Evolutionary conservation across 2,888 invertebrate genomes (phyloP).

Genomic region (Parnassius orleans): DNA sequence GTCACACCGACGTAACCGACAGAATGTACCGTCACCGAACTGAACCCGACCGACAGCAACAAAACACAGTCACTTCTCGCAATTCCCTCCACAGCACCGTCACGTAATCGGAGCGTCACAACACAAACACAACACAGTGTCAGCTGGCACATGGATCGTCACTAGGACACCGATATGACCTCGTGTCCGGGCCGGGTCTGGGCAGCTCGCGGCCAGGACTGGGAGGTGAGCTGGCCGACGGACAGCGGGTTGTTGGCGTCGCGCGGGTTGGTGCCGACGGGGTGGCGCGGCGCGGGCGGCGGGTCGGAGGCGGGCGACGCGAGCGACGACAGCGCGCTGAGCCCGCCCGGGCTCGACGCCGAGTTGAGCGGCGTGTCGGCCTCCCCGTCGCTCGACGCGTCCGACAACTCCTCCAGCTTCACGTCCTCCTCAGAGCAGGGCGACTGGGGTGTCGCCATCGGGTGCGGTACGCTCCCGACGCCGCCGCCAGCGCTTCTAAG

Average conservation of each 20-base stretch:
- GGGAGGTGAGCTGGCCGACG: slow-evolving; percentile 93
- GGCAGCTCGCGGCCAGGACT: slow-evolving; percentile 73
- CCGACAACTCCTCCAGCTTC: slow-evolving; percentile 84
- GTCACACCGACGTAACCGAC: neutral
- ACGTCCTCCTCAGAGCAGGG: slow-evolving; percentile 89
- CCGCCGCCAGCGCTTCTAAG: slow-evolving; percentile 90
- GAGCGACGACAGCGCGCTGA: slow-evolving; percentile 78
- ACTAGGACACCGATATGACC: slow-evolving; percentile 78
- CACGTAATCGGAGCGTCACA: neutral
- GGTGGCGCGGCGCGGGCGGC: slow-evolving; percentile 83
- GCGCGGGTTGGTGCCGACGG: slow-evolving; percentile 94
- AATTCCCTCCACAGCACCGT: neutral
- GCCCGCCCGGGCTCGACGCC: slow-evolving; percentile 74
- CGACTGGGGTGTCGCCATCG: slow-evolving; percentile 89
- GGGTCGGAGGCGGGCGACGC: slow-evolving; percentile 90
- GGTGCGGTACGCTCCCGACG: slow-evolving; percentile 86
- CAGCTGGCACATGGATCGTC: slow-evolving; percentile 41
- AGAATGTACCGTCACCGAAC: slow-evolving; percentile 15
- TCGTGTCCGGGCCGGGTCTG: slow-evolving; percentile 64
- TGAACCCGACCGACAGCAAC: neutral
- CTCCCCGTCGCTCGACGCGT: slow-evolving; percentile 80
- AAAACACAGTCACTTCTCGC: slow-evolving; percentile 5
- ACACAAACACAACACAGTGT: slow-evolving; percentile 21
- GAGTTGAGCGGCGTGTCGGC: slow-evolving; percentile 77
- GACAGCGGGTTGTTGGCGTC: slow-evolving; percentile 96